Conservation (phyloP, 1,140 invertebrate species). For the Drepana arcuata region DNA sequence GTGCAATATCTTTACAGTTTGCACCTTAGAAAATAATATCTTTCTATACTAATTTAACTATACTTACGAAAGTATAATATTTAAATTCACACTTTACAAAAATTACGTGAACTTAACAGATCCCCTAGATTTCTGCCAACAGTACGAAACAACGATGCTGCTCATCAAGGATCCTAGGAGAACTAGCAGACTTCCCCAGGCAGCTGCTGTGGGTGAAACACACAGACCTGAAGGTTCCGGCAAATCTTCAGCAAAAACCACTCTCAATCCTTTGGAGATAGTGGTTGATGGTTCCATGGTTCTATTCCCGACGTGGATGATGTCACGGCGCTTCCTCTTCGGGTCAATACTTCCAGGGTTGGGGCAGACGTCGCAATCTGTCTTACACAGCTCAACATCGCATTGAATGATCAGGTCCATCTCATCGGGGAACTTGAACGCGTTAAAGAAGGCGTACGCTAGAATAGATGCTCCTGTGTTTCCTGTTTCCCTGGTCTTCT, state of each 20-base stretch:
- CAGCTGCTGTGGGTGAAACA: slow-evolving; percentile 47
- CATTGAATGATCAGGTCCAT: slow-evolving; percentile 90
- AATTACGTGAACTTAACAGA: slow-evolving; percentile 39
- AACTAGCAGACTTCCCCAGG: slow-evolving; percentile 60
- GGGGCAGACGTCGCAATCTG: slow-evolving; percentile 82
- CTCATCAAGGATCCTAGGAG: slow-evolving; percentile 48
- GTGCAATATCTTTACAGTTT: slow-evolving; percentile 1
- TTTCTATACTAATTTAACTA: no score
- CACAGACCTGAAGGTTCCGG: slow-evolving; percentile 52
- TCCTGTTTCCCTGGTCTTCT: slow-evolving; percentile 82
- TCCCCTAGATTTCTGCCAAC: slow-evolving; percentile 45
- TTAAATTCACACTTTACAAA: slow-evolving; percentile 3
- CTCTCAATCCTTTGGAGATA: slow-evolving; percentile 75
- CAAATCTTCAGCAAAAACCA: slow-evolving; percentile 79
- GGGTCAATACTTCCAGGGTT: slow-evolving; percentile 78
- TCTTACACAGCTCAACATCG: slow-evolving; percentile 88
- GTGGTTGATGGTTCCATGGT: slow-evolving; percentile 72
- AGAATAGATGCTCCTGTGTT: slow-evolving; percentile 83
- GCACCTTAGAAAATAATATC: slow-evolving; percentile 2
- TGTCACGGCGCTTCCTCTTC: slow-evolving; percentile 73
- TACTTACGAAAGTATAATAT: no score
- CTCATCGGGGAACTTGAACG: slow-evolving; percentile 91
- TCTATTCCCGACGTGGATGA: slow-evolving; percentile 60
- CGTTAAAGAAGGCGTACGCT: slow-evolving; percentile 86
- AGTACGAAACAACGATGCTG: slow-evolving; percentile 44